Base-by-base conservation (phyloP, 2,797 vertebrate genomes). In the Loriculus beryllinus region DNA sequence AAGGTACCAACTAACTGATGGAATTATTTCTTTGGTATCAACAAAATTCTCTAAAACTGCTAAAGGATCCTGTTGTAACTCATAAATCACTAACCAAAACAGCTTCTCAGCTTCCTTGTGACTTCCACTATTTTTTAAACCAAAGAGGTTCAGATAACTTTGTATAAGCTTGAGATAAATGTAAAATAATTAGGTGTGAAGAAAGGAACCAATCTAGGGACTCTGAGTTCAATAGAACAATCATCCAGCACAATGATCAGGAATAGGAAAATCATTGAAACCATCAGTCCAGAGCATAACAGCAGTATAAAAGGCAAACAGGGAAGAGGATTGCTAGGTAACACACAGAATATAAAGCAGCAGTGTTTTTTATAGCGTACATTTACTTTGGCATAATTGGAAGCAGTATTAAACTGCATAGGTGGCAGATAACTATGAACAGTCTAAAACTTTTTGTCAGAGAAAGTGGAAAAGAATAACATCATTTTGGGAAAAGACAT, bases 251-350 rank as follows among this genome's bases (percentile, higher is more conserved):
- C 71, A 71, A 35, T 64, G 83, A 95, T 80, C 89, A 92, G 68
- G 82, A 94, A 91, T 42, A 82, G 42, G 75, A 90, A 95, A 96
- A 94, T 95, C 90, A 92, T 85, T 86, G 90, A 96, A 95, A 87
- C 62, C 35, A 91, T 93, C 93, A 95, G 82, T 45, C 62, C 75
- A 87, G 84, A 91, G 49, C 72, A 69, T 49, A 85, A 90, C n/a
- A 65, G 57, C 62, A 92, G 71, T 51, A 78, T 5, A 75, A 85
- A 94, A 95, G 71, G 25, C 86, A 94, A 95, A 93, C 52, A 94
- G 78, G 83, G 81, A 78, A 90, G 71, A 82, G 17, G 60, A 88
- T 56, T 82, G 63, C 56, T 56, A 84, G 77, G 40, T 85, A 68
- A 51, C 52, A 25, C 29, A 47, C 37, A 80, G 93, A 94, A 96